Conservation (phyloP, 2,888 invertebrate genomes). For the Tachystola acroxantha region DNA sequence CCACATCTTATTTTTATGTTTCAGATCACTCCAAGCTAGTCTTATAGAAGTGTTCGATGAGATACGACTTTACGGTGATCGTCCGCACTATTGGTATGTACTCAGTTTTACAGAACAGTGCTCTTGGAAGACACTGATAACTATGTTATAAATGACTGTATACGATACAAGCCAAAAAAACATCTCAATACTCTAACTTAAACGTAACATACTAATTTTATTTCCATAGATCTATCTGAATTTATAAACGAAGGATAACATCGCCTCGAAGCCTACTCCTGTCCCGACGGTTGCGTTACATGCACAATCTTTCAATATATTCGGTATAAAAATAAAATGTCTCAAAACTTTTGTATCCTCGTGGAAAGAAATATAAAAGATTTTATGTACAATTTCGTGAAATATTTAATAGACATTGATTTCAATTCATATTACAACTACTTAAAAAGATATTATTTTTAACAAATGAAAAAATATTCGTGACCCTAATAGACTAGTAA, state of each 20-base stretch:
- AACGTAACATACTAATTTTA: neutral
- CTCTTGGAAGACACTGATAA: constrained; percentile 68
- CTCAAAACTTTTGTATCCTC: constrained; percentile 48
- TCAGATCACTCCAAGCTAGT: too few species aligned
- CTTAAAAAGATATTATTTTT: constrained; percentile 31
- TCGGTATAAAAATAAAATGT: constrained; percentile 71
- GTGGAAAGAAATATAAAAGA: constrained; percentile 46
- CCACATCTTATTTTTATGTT: too few species aligned
- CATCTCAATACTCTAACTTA: constrained; percentile 3
- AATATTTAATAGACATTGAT: constrained; percentile 19
- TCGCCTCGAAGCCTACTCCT: constrained; percentile 35
- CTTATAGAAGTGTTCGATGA: too few species aligned
- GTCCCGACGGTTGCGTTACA: constrained; percentile 33
- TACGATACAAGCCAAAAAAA: neutral
- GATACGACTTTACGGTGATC: too few species aligned
- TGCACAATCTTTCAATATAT: constrained; percentile 61
- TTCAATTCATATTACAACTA: constrained; percentile 24
- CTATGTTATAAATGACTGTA: constrained; percentile 1
- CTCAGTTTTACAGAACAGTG: constrained; percentile 45
- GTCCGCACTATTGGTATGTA: too few species aligned
- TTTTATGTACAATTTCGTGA: constrained; percentile 39
- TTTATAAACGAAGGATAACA: constrained; percentile 20
- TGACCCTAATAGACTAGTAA: constrained; percentile 74
- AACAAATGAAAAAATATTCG: constrained; percentile 41
- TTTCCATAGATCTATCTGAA: constrained; percentile 15